These are phyloP conservation scores for Labia minor DNA, from an alignment of 2,888 invertebrate genomes.

Conservation along the genomic window DNA sequence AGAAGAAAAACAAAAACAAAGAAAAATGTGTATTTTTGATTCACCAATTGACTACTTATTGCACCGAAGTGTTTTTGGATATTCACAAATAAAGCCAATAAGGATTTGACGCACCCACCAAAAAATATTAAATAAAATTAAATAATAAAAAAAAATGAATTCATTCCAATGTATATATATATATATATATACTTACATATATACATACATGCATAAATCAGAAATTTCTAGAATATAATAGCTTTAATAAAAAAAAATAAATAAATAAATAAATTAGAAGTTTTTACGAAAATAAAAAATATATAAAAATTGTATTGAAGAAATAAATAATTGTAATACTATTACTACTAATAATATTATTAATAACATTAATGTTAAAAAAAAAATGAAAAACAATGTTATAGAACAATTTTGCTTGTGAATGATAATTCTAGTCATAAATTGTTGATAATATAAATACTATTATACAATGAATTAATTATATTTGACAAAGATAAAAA, in stretches of 20 bases:
- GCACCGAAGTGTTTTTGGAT: not conserved
- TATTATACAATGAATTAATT: not conserved
- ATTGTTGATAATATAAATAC: not conserved
- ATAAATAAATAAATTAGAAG: not conserved
- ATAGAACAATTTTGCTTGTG: not conserved
- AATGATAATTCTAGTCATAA: not conserved
- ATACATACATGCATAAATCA: too few relatives aligned
- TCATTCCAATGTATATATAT: too few relatives aligned
- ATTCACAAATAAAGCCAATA: not conserved
- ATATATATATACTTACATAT: too few relatives aligned
- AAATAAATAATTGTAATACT: too few relatives aligned
- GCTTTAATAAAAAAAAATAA: not conserved
- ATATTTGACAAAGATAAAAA: not conserved
- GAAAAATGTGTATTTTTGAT: not conserved
- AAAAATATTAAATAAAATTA: not conserved
- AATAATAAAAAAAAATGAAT: not conserved
- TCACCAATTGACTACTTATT: not conserved
- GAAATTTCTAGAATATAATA: not conserved
- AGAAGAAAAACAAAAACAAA: not conserved
- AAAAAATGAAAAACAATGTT: too few relatives aligned
- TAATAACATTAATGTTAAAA: too few relatives aligned
- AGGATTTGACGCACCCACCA: not conserved
- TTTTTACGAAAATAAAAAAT: not conserved
- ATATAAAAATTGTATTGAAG: not conserved
- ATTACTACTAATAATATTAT: too few relatives aligned